phyloP scores from a whole-genome alignment of 2,797 vertebrate genomes.

The Rhabdomys pumilio region DNA sequence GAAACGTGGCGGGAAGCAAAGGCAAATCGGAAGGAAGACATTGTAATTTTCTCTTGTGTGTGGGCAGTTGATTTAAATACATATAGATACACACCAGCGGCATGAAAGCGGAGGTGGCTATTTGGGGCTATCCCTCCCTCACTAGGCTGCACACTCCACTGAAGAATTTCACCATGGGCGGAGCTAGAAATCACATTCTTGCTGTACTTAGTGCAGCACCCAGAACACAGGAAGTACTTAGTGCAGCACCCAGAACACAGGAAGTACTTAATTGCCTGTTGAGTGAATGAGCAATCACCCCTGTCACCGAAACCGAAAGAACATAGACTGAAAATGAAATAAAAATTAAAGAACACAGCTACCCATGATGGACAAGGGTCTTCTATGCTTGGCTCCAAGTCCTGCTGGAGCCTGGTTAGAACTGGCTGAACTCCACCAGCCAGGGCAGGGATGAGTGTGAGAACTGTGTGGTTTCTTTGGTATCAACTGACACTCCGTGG shows the following conservation, averaged over 20 bases:
- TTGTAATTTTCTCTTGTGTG: neutral
- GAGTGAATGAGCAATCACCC: slow-evolving; percentile 34
- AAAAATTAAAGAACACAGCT: neutral
- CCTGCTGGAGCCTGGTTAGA: neutral
- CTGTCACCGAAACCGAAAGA: neutral
- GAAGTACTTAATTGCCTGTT: neutral
- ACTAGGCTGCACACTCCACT: neutral
- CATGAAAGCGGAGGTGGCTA: neutral
- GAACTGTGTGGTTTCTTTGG: neutral
- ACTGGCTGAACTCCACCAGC: neutral
- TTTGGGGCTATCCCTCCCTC: neutral
- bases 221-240: neutral
- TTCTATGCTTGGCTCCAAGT: neutral
- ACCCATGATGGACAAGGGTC: neutral
- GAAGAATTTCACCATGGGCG: neutral
- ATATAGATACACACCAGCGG: neutral
- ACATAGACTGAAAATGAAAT: slow-evolving; percentile 13
- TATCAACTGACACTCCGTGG: neutral
- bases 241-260: neutral
- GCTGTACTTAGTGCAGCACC: neutral
- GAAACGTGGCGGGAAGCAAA: neutral
- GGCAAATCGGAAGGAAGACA: neutral
- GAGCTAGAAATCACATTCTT: neutral
- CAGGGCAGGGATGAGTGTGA: neutral
- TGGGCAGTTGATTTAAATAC: neutral